Evolutionary conservation across 2,797 vertebrate species (phyloP), one percentile per base, ranked within the genome.

Genomic region (Poecile montanus): DNA sequence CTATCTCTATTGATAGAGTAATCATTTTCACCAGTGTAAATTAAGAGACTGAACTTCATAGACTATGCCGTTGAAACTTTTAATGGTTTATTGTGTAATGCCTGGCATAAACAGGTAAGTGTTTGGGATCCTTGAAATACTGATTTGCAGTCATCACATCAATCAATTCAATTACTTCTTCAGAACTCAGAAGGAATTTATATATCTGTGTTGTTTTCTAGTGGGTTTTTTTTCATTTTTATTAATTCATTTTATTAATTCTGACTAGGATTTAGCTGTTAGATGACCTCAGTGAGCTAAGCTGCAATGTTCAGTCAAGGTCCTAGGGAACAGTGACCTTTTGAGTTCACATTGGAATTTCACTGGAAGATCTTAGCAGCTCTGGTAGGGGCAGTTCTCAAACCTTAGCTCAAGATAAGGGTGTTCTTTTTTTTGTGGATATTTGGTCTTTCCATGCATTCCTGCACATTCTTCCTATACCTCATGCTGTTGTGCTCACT

Each of bases 221-320:
- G 9, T 66, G 6, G 1, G 1, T 1, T n/a, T 57, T 81, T 75
- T 34, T 2, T 88, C 0, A 20, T n/a, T 88, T 83, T 78, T 54
- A 47, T 38, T 56, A 53, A 63, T 84, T 79, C 27, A 40, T 88
- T 83, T 78, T 54, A 47, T 38, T 56, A 53, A 63, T 84, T 79
- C 27, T 58, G 29, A 22, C 18, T 70, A 48, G 45, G 21, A 34
- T 76, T 70, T 79, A 44, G 40, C 13, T 50, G 19, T 56, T 74
- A 60, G n/a, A 17, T 77, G 7, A 77, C 30, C 10, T 66, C 38
- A 40, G 32, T 61, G 29, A 89, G 18, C 44, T 77, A 27, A 75
- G 29, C 26, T 86, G 38, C 67, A 77, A 4, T 74, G n/a, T 92
- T 92, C 60, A 76, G 44, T 45, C 57, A 73, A 11, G 13, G 56